Evolutionary conservation across 2,113 vertebrate species (phyloP), one percentile per base, ranked within the genome.

Genomic region (Pampusana beccarii): DNA sequence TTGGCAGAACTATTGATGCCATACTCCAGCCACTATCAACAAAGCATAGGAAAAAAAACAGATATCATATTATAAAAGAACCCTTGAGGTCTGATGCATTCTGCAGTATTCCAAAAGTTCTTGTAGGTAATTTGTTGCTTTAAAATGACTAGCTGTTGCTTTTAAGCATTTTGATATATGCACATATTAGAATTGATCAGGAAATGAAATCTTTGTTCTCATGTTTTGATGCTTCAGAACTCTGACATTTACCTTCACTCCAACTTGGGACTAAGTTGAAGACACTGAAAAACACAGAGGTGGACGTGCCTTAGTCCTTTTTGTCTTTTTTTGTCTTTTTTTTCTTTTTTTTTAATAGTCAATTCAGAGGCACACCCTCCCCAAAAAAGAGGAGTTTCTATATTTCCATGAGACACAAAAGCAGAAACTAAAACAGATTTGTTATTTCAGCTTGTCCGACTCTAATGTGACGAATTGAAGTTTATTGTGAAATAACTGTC

Each of bases 301-400:
- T 78, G 4, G 38, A 48, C 34, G 9, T 24, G 0, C 0, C 34
- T 44, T 62, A 10, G 4, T 0, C 1, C 24, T 79, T 3, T 17
- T 36, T 33, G 5, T 21, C 11, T 21, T 29, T 42, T 12, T 20
- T 31, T n/a, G n/a, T n/a, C n/a, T n/a, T 5, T 9, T 24, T 6
- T 66, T 33, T 31, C 38, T 34, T 83, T 16, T 21, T 34, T 85
- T 87, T 58, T 4, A 1, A 23, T 46, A 46, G 62, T 15, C 4
- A 34, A 33, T 42, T 56, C 9, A 44, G 4, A 12, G 20, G 5
- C 3, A 5, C 5, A 58, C 2, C 2, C 14, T 19, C 18, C 4
- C 10, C 3, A 28, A 38, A 80, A 67, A 89, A 21, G 0, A 65
- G 33, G 7, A 88, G 10, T 51, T 69, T 74, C 5, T 64, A 0